Evolutionary conservation across 2,113 vertebrate genomes (phyloP), one percentile per base, ranked within the genome.

Genomic region (Pygathrix nemaeus): DNA sequence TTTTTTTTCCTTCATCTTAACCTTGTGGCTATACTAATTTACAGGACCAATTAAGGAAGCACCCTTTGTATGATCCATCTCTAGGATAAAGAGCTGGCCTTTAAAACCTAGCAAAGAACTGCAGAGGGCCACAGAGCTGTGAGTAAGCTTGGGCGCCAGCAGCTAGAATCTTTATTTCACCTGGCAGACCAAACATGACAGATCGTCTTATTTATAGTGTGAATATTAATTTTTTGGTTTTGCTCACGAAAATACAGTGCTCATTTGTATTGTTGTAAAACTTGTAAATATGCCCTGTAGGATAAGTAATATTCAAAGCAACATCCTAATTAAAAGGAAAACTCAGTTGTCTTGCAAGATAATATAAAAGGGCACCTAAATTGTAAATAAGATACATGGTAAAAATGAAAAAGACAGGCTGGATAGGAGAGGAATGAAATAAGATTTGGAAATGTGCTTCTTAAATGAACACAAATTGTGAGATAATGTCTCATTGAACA

Each of bases 11-110:
- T 96, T 97, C 76, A 90, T 84, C 90, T 97, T 99, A 98, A 98
- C 98, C 97, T 98, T 96, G 38, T 94, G 96, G 98, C 97, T 98
- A 98, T 98, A 97, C 95, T 98, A 98, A 99, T 98, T 98, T 98
- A 98, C 97, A 91, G 96, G 97, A 96, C 96, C 98, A 98, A 99
- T 98, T 98, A 98, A 95, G 90, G 97, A 98, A 94, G 92, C 97
- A 97, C 96, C 98, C 96, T 98, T 98, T 97, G 96, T 98, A 89
- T 98, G 97, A 97, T 98, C 97, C 98, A 98, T 98, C 96, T 98
- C 98, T 98, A 98, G 97, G 96, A 98, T 57, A 86, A 91, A 98
- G 96, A 97, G 57, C 84, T 98, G 96, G 96, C 97, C 96, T 98
- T 97, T 97, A 97, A 98, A 98, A 95, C 76, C 93, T 98, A 98